Evolutionary conservation across 2,113 vertebrate species (phyloP).

Genomic region (Melospiza melodia): DNA sequence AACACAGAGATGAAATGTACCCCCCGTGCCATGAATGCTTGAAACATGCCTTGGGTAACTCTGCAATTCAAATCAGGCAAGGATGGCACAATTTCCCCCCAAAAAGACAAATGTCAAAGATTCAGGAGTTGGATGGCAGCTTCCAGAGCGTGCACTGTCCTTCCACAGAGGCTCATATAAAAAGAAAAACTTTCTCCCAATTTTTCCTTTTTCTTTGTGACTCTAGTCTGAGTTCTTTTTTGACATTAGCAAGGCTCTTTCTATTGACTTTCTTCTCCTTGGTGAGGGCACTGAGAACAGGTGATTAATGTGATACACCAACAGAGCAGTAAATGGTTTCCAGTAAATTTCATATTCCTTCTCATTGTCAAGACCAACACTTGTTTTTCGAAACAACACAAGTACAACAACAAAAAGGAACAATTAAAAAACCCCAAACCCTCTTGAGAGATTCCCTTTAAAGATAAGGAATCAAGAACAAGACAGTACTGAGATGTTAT

Average conservation of each 20-base stretch:
- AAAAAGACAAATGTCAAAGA: not conserved
- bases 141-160: not conserved
- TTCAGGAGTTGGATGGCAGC: not conserved
- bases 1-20: not conserved
- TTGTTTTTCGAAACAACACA: not conserved
- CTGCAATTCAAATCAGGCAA: not conserved
- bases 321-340: not conserved
- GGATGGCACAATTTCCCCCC: not conserved
- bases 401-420: not conserved
- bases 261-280: not conserved
- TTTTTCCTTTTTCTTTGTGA: not conserved
- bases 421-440: not conserved
- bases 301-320: conserved; percentile 7
- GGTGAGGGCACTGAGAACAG: not conserved
- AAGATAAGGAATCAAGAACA: not conserved
- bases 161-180: not conserved
- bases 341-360: not conserved
- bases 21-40: not conserved
- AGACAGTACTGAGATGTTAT: not conserved
- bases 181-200: not conserved
- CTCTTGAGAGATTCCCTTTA: conserved; percentile 8
- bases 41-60: not conserved
- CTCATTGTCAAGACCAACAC: not conserved
- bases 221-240: not conserved
- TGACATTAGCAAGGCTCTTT: not conserved